Evolutionary conservation across 2,888 invertebrate species (phyloP).

Genomic region (Mactromeris polynyma): DNA sequence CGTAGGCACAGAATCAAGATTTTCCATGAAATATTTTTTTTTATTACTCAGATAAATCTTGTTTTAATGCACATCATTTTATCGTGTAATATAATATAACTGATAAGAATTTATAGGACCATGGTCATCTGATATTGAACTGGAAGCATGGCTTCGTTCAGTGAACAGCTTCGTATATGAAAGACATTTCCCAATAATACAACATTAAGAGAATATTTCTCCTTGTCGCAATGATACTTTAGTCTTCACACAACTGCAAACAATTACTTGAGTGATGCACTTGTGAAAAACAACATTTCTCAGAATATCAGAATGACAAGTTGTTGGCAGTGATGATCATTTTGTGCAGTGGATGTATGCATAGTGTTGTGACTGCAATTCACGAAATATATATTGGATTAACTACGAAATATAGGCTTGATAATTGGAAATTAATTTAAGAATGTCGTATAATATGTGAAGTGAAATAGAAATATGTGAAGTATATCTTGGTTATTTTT

Average conservation of each 20-base stretch:
- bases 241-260: constrained; percentile 1
- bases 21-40: too few relatives aligned
- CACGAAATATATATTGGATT: not conserved
- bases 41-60: not conserved
- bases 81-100: not conserved
- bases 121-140: not conserved
- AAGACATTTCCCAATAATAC: not conserved
- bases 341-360: not conserved
- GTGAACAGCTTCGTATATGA: not conserved
- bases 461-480: not conserved
- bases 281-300: not conserved
- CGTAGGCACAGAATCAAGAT: too few relatives aligned
- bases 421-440: not conserved
- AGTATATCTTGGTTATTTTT: not conserved
- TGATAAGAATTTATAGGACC: not conserved
- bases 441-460: not conserved
- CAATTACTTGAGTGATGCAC: constrained; percentile 6
- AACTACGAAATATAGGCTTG: not conserved
- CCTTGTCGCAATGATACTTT: not conserved
- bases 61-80: not conserved
- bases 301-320: not conserved
- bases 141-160: not conserved
- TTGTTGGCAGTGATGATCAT: not conserved
- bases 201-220: not conserved
- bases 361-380: not conserved